Evolutionary conservation across 2,888 invertebrate species (phyloP).

Genomic region (Drosophila nigricruria): DNA sequence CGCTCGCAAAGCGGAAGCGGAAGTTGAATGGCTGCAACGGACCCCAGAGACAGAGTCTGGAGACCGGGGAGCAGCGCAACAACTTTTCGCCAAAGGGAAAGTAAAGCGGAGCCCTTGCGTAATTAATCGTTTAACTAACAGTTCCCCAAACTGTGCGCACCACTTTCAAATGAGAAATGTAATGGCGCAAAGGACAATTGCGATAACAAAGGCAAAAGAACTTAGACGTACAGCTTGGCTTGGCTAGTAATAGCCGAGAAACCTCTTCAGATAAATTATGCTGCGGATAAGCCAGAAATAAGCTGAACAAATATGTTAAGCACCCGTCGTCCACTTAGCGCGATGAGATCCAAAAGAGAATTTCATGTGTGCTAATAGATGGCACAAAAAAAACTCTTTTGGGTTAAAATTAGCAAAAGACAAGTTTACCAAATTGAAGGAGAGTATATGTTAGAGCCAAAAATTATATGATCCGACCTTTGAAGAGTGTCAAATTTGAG

Average conservation of each 20-base stretch:
- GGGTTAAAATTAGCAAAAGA: not conserved
- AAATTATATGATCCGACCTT: no score
- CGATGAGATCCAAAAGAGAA: constrained; percentile 3
- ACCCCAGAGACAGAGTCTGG: not conserved
- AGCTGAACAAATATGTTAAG: constrained; percentile 26
- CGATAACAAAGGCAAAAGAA: constrained; percentile 50
- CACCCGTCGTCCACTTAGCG: constrained; percentile 1
- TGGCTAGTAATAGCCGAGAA: not conserved
- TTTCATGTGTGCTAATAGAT: constrained; percentile 4
- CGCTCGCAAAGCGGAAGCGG: constrained; percentile 50
- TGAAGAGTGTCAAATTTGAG: no score
- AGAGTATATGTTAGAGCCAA: no score
- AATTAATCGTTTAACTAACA: constrained; percentile 77
- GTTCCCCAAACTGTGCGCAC: constrained; percentile 51
- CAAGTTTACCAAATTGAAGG: not conserved
- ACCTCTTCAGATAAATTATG: constrained; percentile 33
- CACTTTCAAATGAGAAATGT: constrained; percentile 54
- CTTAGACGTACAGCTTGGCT: constrained; percentile 11
- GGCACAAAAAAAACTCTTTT: not conserved
- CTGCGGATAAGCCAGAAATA: constrained; percentile 16
- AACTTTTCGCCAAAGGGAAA: constrained; percentile 20
- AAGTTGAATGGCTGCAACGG: constrained; percentile 52
- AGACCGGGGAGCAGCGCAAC: not conserved
- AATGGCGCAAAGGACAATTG: constrained; percentile 59
- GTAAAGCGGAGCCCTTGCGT: constrained; percentile 61